Base-by-base conservation (phyloP, 1,140 invertebrate species). In the Ips typographus region DNA sequence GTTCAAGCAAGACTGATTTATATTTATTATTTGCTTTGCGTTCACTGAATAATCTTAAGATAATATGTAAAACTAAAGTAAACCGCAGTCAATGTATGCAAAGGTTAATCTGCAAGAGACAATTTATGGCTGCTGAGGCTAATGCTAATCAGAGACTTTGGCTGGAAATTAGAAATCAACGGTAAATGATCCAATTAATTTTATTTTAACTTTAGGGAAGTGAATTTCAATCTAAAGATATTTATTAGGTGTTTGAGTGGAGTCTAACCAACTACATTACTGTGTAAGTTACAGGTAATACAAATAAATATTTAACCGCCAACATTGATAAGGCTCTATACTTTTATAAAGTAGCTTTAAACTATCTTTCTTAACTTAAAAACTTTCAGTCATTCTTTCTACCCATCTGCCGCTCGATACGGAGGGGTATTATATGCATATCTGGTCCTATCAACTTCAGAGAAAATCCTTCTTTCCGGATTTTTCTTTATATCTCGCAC, bases 381-480 rank as follows among this genome's bases (percentile, higher is more conserved):
- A 47, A 60, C 44, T 49, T 49, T 49, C 7, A 49, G 44, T 8
- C 7, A 49, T 6, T 49, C 37, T 51, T 42, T 61, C 41, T 68
- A 68, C 7, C 66, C 66, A 8, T 62, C 58, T 5, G 65, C 43
- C 3, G 47, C 59, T 8, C 42, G 66, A 68, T 68, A 68, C 38
- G 66, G 58, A 22, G 66, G 66, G 7, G 66, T 68, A 40, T 68
- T 68, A 44, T 68, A 68, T 61, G 66, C 71, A 68, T 74, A 75
- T 71, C 71, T 71, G 47, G 47, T 69, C 39, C 74, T 65, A 60
- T 75, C 74, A n/a, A 72, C 73, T 55, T 79, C 78, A 5, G 77
- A 77, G 71, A 77, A 79, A 66, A 79, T 75, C 63, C 75, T 72
- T 60, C 76, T 73, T 71, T 79, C 78, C 3, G 77, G 77, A 71